Conservation (phyloP, 53 echinoderm and acorn worm genomes). For the Paracentrotus lividus region DNA sequence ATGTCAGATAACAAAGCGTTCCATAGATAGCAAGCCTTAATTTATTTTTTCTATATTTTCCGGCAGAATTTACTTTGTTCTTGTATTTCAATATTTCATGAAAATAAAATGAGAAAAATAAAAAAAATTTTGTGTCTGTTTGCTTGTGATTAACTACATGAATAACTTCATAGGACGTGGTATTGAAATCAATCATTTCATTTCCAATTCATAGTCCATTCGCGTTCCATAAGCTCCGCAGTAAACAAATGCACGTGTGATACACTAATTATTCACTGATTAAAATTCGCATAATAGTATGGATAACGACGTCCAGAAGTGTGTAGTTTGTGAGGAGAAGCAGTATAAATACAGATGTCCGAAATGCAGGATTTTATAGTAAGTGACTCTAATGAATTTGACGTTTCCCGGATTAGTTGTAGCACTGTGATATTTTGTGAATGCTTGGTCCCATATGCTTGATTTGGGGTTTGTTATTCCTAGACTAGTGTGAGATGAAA, state of each 20-base stretch:
- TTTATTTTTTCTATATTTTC: background rate
- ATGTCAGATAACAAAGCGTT: background rate
- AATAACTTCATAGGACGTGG: background rate
- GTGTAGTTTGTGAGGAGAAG: constrained; percentile 44
- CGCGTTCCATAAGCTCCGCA: background rate
- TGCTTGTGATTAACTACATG: background rate
- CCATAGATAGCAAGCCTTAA: background rate
- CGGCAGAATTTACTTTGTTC: too few relatives aligned
- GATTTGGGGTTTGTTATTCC: background rate
- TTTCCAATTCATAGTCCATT: background rate
- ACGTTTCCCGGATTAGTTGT: background rate
- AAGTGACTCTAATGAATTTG: background rate
- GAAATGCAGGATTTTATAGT: constrained; percentile 52
- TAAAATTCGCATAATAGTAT: background rate
- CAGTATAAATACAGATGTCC: constrained; percentile 59
- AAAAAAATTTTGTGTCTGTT: too few relatives aligned
- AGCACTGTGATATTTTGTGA: background rate
- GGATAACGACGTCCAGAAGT: background rate
- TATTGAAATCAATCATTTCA: background rate
- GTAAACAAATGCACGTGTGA: constrained; percentile 58
- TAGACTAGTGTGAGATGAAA: too few relatives aligned
- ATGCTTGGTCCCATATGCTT: background rate
- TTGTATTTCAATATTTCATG: too few relatives aligned
- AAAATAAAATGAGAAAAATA: background rate
- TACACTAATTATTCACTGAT: background rate